A percentile compares a stretch with the other conserved stretches of the same genome.
Evolutionary conservation across 2,113 vertebrate species (phyloP).

Genomic region (Aix galericulata): DNA sequence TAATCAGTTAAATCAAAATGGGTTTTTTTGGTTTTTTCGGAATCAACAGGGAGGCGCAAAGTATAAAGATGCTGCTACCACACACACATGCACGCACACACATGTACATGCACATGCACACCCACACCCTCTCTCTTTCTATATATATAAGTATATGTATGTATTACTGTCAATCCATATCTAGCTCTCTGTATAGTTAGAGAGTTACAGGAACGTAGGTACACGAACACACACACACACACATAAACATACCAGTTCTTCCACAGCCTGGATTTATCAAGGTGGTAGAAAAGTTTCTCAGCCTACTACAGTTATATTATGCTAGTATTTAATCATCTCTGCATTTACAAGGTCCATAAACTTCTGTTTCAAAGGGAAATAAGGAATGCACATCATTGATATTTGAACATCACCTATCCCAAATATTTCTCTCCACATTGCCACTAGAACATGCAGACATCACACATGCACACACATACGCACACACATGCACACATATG

Average conservation of each 20-base stretch:
- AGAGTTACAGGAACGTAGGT: conserved; percentile 34
- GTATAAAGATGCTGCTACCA: conserved; percentile 99
- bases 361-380: conserved; percentile 83
- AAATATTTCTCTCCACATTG: neutral
- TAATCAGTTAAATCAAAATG: conserved; percentile 81
- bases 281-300: conserved; percentile 70
- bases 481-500: neutral
- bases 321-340: conserved; percentile 51
- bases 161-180: conserved; percentile 62
- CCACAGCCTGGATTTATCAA: conserved; percentile 75
- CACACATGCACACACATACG: neutral
- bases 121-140: conserved; percentile 71
- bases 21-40: conserved; percentile 81
- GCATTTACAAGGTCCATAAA: conserved; percentile 60
- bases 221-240: neutral
- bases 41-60: conserved; percentile 99
- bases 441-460: neutral
- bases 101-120: conserved; percentile 78
- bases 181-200: conserved; percentile 43
- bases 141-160: conserved; percentile 72
- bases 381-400: conserved; percentile 98
- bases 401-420: conserved; percentile 61
- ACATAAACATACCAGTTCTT: conserved; percentile 82
- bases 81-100: conserved; percentile 72
- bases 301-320: conserved; percentile 41